A percentile compares a stretch with the other conserved stretches of the same genome.
These are phyloP conservation scores for Coptodon rendalli DNA, from an alignment of 2,113 vertebrate species.

Conservation along the genomic window DNA sequence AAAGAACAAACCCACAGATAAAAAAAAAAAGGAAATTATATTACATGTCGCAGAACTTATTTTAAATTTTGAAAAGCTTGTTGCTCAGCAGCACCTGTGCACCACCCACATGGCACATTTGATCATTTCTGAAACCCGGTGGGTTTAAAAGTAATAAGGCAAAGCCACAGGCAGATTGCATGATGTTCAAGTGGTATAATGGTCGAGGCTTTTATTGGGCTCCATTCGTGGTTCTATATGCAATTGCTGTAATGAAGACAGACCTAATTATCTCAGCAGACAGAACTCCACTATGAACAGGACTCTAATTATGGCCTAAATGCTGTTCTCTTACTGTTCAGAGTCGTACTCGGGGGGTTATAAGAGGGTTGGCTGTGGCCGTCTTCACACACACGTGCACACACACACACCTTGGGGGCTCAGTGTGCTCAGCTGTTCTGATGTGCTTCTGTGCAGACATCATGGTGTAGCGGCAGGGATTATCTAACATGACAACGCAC, in stretches of 20 bases:
- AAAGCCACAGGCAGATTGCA: background rate
- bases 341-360: slow-evolving; percentile 21
- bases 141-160: slow-evolving; percentile 4
- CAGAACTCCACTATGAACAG: slow-evolving; percentile 24
- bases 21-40: background rate
- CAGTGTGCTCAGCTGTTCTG: slow-evolving; percentile 6
- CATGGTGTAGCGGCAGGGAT: background rate
- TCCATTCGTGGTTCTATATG: slow-evolving; percentile 5
- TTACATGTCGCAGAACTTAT: background rate
- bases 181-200: slow-evolving; percentile 31
- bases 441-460: slow-evolving; percentile 13
- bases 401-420: background rate
- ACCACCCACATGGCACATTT: slow-evolving; percentile 2
- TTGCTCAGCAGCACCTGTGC: slow-evolving; percentile 36
- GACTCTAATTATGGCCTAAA: slow-evolving; percentile 55
- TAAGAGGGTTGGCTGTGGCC: background rate
- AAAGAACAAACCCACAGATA: background rate
- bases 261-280: slow-evolving; percentile 52
- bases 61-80: background rate
- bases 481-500: slow-evolving; percentile 25
- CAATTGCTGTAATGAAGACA: slow-evolving; percentile 51
- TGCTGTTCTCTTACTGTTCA: slow-evolving; percentile 23
- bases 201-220: slow-evolving; percentile 8
- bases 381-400: background rate
- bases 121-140: slow-evolving; percentile 3